Conservation (phyloP, 2,888 invertebrate species). For the Dione juno region DNA sequence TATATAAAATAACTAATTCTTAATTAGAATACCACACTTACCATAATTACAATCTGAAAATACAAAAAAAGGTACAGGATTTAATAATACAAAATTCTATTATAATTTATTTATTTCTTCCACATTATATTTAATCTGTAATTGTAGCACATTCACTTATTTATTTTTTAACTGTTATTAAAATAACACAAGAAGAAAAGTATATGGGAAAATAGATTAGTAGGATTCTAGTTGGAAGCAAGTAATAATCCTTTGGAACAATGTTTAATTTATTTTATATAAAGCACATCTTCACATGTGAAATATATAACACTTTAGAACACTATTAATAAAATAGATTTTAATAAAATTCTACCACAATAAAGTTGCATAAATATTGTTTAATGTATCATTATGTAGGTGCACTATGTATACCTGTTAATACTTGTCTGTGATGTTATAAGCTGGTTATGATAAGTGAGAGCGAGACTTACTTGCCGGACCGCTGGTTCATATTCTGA, state of each 20-base stretch:
- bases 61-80: conserved; percentile 48
- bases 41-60: conserved; percentile 34
- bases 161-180: neutral
- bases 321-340: too few relatives aligned
- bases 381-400: neutral
- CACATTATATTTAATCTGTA: conserved; percentile 6
- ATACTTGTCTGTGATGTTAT: conserved; percentile 5
- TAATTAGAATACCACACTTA: conserved; percentile 42
- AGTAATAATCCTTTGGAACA: neutral
- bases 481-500: conserved; percentile 80
- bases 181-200: neutral
- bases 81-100: conserved; percentile 62
- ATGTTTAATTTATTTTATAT: neutral
- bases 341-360: neutral
- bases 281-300: neutral
- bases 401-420: neutral
- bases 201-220: neutral
- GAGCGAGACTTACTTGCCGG: conserved; percentile 76
- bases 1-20: neutral
- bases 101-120: conserved; percentile 48
- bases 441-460: conserved; percentile 27
- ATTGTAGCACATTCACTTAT: neutral
- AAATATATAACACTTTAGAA: neutral
- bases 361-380: neutral
- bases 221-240: neutral